These are phyloP conservation scores for Hephaestus fuliginosus DNA, from an alignment of 2,797 vertebrate genomes.

Conservation along the genomic window DNA sequence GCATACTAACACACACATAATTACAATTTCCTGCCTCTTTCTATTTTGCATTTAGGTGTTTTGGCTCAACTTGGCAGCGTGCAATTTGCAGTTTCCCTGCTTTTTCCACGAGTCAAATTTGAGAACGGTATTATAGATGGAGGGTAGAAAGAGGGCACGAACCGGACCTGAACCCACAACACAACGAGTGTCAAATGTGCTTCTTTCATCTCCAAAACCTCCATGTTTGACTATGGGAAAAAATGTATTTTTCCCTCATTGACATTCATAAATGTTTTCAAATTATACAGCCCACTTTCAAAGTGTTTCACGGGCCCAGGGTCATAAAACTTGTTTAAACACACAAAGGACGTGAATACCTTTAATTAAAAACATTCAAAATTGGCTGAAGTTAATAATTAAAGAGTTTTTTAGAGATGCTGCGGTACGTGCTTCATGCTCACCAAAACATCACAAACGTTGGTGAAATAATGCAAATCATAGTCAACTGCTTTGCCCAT, in stretches of 20 bases:
- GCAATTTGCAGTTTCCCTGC: slow-evolving; percentile 29
- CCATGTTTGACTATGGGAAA: background rate
- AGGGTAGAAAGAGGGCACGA: slow-evolving; percentile 7
- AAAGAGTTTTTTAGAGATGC: background rate
- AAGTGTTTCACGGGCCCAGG: slow-evolving; percentile 20
- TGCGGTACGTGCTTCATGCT: background rate
- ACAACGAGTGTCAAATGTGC: slow-evolving; percentile 9
- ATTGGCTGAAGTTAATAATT: background rate
- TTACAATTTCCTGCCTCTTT: slow-evolving; percentile 47
- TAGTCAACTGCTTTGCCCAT: background rate
- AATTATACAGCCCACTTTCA: slow-evolving; percentile 23
- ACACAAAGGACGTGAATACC: slow-evolving; percentile 14
- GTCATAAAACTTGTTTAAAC: slow-evolving; percentile 29
- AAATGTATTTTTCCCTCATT: slow-evolving; percentile 2
- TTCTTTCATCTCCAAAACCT: slow-evolving; percentile 42
- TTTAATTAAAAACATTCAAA: slow-evolving; percentile 5
- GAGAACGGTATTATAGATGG: slow-evolving; percentile 6
- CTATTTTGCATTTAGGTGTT: slow-evolving; percentile 36
- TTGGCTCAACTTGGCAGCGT: slow-evolving; percentile 23
- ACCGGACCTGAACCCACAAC: slow-evolving; percentile 42
- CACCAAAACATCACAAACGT: background rate
- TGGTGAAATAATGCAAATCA: background rate
- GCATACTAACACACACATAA: slow-evolving; percentile 37
- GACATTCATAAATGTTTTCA: slow-evolving; percentile 42
- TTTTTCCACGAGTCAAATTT: slow-evolving; percentile 38